Evolutionary conservation across 2,797 vertebrate genomes (phyloP), one percentile per base, ranked within the genome.

Genomic region (Bovichtus diacanthus): DNA sequence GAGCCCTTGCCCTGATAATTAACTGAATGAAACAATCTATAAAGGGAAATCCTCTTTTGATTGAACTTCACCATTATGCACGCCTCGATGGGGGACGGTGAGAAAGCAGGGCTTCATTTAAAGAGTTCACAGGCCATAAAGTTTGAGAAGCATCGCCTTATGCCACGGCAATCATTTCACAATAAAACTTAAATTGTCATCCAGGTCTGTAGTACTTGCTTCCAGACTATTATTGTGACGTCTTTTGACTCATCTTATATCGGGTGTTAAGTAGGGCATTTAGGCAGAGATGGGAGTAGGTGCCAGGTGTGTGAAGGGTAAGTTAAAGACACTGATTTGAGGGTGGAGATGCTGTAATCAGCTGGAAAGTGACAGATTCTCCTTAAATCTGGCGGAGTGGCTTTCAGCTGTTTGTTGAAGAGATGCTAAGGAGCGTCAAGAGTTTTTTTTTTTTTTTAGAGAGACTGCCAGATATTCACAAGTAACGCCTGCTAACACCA

Each of bases 1-100:
- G 2, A 60, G 72, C 77, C 65, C 41, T 78, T 56, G 79, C 46
- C 38, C 67, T 76, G 60, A 73, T 81, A 78, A 81, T 88, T 68
- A 73, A 84, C 67, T 31, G 29, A 74, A 80, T 68, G 68, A 80
- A 63, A 73, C 61, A 63, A 81, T 82, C 73, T 79, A 86, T 81
- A 82, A 84, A 85, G 27, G 54, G 70, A 81, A 74, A 70, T 68
- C 61, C 47, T 64, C 58, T 21, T 74, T 71, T 84, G 84, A 81
- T 66, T 75, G 69, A 85, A 80, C 66, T 62, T 59, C 44, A 34
- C 47, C 67, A 78, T 83, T 83, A 81, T 77, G 63, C 70, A 76
- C 2, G 66, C 74, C 65, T 69, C 36, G 13, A 41, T 73, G 67
- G 49, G 61, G 49, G 18, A 64, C 41, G 54, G 70, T 16, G 1